Base-by-base conservation (phyloP, 2,113 vertebrate species). In the Epinephelus fuscoguttatus region DNA sequence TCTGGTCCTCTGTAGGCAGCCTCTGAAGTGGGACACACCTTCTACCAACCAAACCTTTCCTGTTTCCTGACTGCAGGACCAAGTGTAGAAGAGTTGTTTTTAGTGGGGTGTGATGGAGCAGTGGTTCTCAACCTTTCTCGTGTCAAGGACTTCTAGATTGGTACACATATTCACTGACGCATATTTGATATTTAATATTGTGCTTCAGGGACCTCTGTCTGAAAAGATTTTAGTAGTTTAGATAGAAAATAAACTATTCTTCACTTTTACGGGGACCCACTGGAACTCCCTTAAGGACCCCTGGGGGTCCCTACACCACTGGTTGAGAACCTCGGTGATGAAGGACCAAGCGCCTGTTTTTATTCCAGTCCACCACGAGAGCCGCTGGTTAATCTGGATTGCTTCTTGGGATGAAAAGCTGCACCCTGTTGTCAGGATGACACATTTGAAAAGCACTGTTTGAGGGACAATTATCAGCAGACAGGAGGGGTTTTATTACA, bases 1-100 rank as follows among this genome's bases (percentile, higher is more conserved):
- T 25, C 50, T 71, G 60, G 55, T 73, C 42, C 23, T 77, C 50
- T 45, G 47, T 50, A 75, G 40, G 71, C 30, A 71, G 30, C 70
- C 73, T 78, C 61, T 72, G 70, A 63, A 78, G 52, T 75, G 45
- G 60, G 66, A 87, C 67, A 74, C 67, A 59, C 49, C 62, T 42
- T 80, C 42, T 0, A 52, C 25, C 52, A 53, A 23, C 33, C 40
- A 68, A 72, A 60, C 30, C 37, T 66, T 17, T 72, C 52, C 56
- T 52, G 40, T 37, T 68, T 82, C 59, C 53, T 57, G 47, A 67
- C 4, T 14, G 37, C 42, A 40, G n/a, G 6, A 25, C 13, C 25
- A 9, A 55, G 61, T 61, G 19, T 33, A 70, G 57, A 76, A 17
- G 40, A 81, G 30, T 42, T 60, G 25, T 78, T 77, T 63, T 25